Evolutionary conservation across 2,797 vertebrate genomes (phyloP), one percentile per base, ranked within the genome.

Genomic region (Urocyon cinereoargenteus): DNA sequence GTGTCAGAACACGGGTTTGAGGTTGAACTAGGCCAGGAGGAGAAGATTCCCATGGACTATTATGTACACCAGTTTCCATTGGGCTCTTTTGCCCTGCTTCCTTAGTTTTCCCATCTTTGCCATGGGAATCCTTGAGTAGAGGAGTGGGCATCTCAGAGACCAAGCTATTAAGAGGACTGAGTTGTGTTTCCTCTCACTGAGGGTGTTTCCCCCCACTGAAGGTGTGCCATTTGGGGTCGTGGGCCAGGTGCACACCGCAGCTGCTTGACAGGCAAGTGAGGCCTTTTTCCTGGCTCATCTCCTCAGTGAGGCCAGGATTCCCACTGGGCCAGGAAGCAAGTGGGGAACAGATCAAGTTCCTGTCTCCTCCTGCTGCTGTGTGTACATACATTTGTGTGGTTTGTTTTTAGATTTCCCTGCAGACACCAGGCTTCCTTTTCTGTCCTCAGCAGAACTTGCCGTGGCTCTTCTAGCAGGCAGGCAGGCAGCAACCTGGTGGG

Each of bases 371-470:
- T 94, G 61, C 36, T 78, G 53, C 70, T 91, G 6, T 94, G 19
- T 95, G 64, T 84, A 96, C 61, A 62, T n/a, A 64, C 15, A 3
- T 89, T 96, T 91, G 40, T 95, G 78, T 91, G 93, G 82, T 93
- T 97, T 86, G 79, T 91, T 96, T 97, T 97, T 94, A 95, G 84
- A 85, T 89, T 89, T 95, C 55, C 86, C n/a, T 95, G 45, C 15
- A 94, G 87, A 90, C 78, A 66, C 40, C 24, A 90, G 9, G 13
- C 64, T 97, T 97, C 84, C 92, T 97, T 97, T 95, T 95, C 40
- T 86, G 31, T 96, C 73, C 82, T 92, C 72, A 89, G 64, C 49
- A 22, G 96, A 95, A 94, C 45, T 96, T 61, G 55, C 86, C 79
- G 31, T 94, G 81, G 22, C 51, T 90, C 86, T 90, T 84, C 31